Evolutionary conservation across 2,113 vertebrate genomes (phyloP).

Genomic region (Girardinichthys multiradiatus): DNA sequence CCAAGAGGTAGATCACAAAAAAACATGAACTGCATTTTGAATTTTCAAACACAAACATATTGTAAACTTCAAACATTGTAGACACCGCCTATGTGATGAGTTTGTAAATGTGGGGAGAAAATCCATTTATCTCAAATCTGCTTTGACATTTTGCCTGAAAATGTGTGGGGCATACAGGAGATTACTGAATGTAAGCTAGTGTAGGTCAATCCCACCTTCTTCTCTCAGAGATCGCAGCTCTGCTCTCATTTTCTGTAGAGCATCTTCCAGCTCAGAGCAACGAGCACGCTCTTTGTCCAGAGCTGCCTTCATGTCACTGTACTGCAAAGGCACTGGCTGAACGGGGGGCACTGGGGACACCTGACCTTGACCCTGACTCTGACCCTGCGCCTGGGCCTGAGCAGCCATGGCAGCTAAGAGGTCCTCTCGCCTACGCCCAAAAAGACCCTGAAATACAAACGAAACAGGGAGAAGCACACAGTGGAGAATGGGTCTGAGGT

Average conservation of each 20-base stretch:
- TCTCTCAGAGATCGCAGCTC: conserved; percentile 93
- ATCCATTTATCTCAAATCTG: not conserved
- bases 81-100: no score
- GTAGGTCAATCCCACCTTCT: conserved; percentile 83
- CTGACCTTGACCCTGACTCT: conserved; percentile 72
- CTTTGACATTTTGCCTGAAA: not conserved
- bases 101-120: no score
- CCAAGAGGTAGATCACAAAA: no score
- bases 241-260: conserved; percentile 95
- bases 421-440: conserved; percentile 97
- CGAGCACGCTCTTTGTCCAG: conserved; percentile 96
- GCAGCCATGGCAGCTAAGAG: conserved; percentile 87
- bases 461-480: not conserved
- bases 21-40: no score
- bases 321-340: conserved; percentile 90
- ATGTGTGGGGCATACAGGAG: not conserved
- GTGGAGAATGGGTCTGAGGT: not conserved
- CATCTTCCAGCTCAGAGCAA: conserved; percentile 94
- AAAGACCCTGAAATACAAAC: conserved; percentile 88
- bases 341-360: conserved; percentile 81
- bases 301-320: conserved; percentile 96
- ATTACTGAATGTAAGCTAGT: not conserved
- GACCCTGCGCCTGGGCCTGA: conserved; percentile 83
- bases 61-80: no score
- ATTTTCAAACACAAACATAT: no score